These are phyloP conservation scores for Loripinus fragilis DNA, from an alignment of 2,888 invertebrate genomes.

Conservation along the genomic window DNA sequence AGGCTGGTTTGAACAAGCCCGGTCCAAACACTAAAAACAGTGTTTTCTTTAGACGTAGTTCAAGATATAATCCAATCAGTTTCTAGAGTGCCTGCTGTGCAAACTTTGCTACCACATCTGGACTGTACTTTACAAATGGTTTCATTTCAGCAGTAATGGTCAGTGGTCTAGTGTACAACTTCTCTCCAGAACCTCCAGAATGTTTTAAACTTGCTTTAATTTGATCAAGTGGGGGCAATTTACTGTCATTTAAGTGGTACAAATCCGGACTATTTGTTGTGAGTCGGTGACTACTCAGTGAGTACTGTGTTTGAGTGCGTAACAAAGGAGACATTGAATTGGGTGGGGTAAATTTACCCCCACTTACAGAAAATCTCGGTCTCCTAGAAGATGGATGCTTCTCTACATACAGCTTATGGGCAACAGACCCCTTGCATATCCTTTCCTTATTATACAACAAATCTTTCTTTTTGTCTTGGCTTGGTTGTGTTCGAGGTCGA, in stretches of 20 bases:
- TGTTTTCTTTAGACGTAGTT: too few relatives aligned
- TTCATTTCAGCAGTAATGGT: conserved; percentile 70
- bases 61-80: too few relatives aligned
- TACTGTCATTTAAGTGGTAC: conserved; percentile 58
- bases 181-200: conserved; percentile 43
- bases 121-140: conserved; percentile 77
- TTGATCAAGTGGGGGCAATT: conserved; percentile 77
- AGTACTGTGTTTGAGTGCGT: conserved; percentile 76
- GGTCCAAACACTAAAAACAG: too few relatives aligned
- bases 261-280: conserved; percentile 76
- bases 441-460: conserved; percentile 65
- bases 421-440: conserved; percentile 75
- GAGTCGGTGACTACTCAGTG: conserved; percentile 72
- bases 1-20: too few relatives aligned
- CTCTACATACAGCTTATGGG: conserved; percentile 62
- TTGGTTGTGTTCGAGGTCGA: conserved; percentile 50
- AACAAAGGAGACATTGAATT: conserved; percentile 72
- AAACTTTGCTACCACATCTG: conserved; percentile 68
- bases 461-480: conserved; percentile 42
- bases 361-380: conserved; percentile 69
- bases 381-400: conserved; percentile 47
- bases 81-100: conserved; percentile 43
- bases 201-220: conserved; percentile 72
- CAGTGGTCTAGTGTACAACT: conserved; percentile 53
- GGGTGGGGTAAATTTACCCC: conserved; percentile 72